These are phyloP conservation scores for Bettongia penicillata DNA, from an alignment of 2,113 vertebrate species.

Conservation along the genomic window DNA sequence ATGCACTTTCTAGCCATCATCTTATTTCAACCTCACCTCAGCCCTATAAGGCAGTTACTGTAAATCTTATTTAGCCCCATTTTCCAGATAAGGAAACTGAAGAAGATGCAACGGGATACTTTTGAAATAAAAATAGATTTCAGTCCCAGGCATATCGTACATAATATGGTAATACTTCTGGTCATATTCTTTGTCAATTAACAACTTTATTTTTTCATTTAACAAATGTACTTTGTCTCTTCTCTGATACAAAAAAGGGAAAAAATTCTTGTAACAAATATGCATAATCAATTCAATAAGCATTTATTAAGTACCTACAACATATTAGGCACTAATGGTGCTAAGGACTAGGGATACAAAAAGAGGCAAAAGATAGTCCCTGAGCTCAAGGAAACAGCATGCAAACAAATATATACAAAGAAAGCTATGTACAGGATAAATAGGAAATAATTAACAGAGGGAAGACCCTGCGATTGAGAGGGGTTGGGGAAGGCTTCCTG, in stretches of 20 bases:
- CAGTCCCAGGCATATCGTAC: background rate
- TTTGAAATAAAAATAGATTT: background rate
- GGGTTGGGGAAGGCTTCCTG: too few relatives aligned
- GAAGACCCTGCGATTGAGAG: too few relatives aligned
- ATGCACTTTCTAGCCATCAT: background rate
- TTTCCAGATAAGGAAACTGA: background rate
- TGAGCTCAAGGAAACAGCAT: too few relatives aligned
- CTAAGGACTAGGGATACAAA: background rate
- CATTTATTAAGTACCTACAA: too few relatives aligned
- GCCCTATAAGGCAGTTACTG: background rate
- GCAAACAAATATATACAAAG: too few relatives aligned
- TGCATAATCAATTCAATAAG: too few relatives aligned
- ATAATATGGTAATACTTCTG: background rate
- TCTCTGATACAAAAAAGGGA: too few relatives aligned
- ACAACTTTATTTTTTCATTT: too few relatives aligned
- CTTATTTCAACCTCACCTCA: background rate
- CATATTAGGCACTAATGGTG: background rate
- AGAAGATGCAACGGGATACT: background rate
- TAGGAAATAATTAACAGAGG: too few relatives aligned
- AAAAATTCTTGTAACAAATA: too few relatives aligned
- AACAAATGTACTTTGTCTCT: background rate
- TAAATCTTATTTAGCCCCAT: background rate
- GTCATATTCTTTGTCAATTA: background rate
- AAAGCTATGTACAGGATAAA: too few relatives aligned
- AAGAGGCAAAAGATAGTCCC: too few relatives aligned